phyloP scores from a whole-genome alignment of 2,797 vertebrate species.

The Thalassophryne amazonica region DNA sequence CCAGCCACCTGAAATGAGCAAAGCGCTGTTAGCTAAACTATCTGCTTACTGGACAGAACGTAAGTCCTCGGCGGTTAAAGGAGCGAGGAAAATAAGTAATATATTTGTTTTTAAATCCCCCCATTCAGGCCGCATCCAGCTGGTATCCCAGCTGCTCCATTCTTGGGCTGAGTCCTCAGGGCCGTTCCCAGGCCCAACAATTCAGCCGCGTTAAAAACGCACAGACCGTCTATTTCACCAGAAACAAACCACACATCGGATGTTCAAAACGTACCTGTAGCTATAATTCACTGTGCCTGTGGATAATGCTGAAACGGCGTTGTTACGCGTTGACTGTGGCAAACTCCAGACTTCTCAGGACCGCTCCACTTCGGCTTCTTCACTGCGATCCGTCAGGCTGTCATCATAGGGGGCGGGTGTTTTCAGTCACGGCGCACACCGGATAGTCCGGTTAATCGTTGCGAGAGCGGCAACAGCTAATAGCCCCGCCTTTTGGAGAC shows the following conservation, averaged over 20 bases:
- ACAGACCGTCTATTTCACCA: not conserved
- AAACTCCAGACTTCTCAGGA: slow-evolving; percentile 63
- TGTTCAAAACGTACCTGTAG: slow-evolving; percentile 57
- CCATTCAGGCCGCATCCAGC: slow-evolving; percentile 40
- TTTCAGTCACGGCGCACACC: slow-evolving; percentile 25
- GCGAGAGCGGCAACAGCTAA: fast-evolving
- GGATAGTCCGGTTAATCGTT: not conserved
- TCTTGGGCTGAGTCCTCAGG: slow-evolving; percentile 45
- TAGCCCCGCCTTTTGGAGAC: slow-evolving; percentile 29
- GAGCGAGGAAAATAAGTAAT: not conserved
- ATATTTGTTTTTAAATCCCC: too few species aligned
- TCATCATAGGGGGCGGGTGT: slow-evolving; percentile 43
- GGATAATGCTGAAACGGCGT: slow-evolving; percentile 54
- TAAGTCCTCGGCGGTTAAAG: not conserved
- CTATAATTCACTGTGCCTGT: slow-evolving; percentile 26
- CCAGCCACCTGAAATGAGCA: slow-evolving; percentile 29
- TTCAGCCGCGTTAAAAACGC: slow-evolving; percentile 28
- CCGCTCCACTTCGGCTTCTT: slow-evolving; percentile 70
- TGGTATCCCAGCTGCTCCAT: slow-evolving; percentile 38
- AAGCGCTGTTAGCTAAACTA: slow-evolving; percentile 25
- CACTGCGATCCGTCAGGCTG: slow-evolving; percentile 55
- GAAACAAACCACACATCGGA: not conserved
- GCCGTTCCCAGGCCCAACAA: slow-evolving; percentile 65
- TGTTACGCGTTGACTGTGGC: slow-evolving; percentile 54
- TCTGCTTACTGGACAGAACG: slow-evolving; percentile 18